Evolutionary conservation across 2,113 vertebrate genomes (phyloP).

Genomic region (Murina feae): DNA sequence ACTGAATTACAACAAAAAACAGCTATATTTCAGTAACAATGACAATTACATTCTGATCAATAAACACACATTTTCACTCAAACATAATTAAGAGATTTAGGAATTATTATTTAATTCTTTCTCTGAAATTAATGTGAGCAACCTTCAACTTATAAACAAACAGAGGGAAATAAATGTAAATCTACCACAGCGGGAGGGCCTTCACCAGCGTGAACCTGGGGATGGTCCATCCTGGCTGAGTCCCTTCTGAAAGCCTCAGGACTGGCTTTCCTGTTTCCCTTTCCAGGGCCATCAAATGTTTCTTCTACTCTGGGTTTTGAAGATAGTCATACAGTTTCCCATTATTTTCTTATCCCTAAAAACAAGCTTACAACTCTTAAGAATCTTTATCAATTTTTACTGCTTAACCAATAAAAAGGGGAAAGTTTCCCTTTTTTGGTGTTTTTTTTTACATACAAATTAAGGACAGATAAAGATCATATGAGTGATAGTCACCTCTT

Average conservation of each 20-base stretch:
- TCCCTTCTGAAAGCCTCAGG: neutral
- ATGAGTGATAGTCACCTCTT: neutral
- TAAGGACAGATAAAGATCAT: conserved; percentile 30
- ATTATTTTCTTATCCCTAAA: conserved; percentile 21
- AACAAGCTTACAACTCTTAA: neutral
- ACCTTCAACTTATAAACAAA: conserved; percentile 22
- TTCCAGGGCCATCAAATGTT: neutral
- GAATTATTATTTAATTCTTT: neutral
- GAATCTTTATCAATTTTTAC: conserved; percentile 24
- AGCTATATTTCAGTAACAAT: neutral
- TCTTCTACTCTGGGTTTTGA: conserved; percentile 20
- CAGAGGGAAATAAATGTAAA: neutral
- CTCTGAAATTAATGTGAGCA: conserved; percentile 30
- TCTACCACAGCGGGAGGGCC: neutral
- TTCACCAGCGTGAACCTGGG: neutral
- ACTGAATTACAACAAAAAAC: neutral
- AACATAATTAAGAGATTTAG: conserved; percentile 8
- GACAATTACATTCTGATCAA: neutral
- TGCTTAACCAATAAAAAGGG: neutral
- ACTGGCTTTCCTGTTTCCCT: neutral
- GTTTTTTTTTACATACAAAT: neutral
- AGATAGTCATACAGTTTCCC: conserved; percentile 20
- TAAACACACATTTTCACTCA: too few relatives aligned
- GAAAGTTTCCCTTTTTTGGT: neutral
- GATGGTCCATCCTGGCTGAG: neutral